A percentile compares a stretch with the other conserved stretches of the same genome.
phyloP scores from a whole-genome alignment of 1,140 invertebrate species.

The Macrobrachium nipponense region DNA sequence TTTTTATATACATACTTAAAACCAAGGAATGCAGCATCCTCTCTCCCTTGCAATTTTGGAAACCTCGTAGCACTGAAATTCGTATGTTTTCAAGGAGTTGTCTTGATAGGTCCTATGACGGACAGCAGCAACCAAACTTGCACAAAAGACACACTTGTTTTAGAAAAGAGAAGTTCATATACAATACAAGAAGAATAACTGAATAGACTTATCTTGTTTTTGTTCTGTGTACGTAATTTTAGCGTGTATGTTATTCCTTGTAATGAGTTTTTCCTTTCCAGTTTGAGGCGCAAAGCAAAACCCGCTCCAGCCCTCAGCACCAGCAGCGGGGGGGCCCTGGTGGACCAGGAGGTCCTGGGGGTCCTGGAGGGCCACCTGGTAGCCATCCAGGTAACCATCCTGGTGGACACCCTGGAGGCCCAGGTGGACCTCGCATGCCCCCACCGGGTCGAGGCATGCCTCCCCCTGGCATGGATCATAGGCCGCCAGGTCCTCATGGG shows the following conservation, averaged over 20 bases:
- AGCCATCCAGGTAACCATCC: conserved; percentile 20
- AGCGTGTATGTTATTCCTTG: neutral
- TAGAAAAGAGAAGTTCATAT: too few species aligned
- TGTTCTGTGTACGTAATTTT: too few species aligned
- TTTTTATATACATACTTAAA: neutral
- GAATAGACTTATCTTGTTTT: too few species aligned
- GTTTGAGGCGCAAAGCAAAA: conserved; percentile 93
- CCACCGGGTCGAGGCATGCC: conserved; percentile 75
- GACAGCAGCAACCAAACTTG: too few species aligned
- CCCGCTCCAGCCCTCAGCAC: conserved; percentile 81
- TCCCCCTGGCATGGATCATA: conserved; percentile 75
- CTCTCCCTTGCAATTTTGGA: too few species aligned
- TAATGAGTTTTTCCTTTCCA: conserved; percentile 66
- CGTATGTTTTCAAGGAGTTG: too few species aligned
- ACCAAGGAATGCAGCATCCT: too few species aligned
- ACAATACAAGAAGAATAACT: too few species aligned
- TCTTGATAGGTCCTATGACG: too few species aligned
- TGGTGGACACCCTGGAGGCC: conserved; percentile 69
- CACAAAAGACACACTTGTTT: too few species aligned
- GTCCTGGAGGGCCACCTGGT: conserved; percentile 35
- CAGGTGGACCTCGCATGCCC: conserved; percentile 76
- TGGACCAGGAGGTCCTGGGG: conserved; percentile 36
- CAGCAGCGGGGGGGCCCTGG: conserved; percentile 70
- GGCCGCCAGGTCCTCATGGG: conserved; percentile 63
- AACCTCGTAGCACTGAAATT: too few species aligned